Conservation (phyloP, 2,797 vertebrate species). For the Molossus alvarezi region DNA sequence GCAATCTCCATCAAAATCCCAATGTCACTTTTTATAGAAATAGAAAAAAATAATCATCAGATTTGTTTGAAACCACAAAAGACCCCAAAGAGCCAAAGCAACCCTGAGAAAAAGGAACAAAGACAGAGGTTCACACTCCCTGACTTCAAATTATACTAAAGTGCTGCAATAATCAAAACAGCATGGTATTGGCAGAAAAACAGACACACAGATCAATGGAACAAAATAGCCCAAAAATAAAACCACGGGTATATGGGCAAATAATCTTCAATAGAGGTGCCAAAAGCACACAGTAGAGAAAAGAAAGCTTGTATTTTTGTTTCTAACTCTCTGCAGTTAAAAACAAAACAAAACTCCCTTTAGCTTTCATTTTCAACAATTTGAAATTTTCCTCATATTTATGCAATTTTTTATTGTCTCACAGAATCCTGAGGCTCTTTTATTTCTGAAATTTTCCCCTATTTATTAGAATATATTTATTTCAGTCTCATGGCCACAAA, state of each 20-base stretch:
- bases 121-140: not conserved
- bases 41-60: not conserved
- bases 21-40: not conserved
- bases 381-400: conserved; percentile 33
- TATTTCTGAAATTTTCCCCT: not conserved
- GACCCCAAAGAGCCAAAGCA: not conserved
- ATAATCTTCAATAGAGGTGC: not conserved
- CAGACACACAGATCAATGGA: not conserved
- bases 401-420: not conserved
- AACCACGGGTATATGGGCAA: not conserved
- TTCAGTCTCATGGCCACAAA: not conserved
- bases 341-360: not conserved
- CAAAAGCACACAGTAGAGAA: not conserved
- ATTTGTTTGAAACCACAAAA: not conserved
- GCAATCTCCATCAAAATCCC: not conserved
- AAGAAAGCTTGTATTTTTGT: not conserved
- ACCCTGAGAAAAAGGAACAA: not conserved
- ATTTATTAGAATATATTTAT: not conserved
- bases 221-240: not conserved
- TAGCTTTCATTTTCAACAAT: conserved; percentile 41
- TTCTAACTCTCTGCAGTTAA: not conserved
- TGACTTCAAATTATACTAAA: not conserved
- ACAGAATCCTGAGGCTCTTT: not conserved
- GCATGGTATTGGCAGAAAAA: not conserved
- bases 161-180: not conserved